Evolutionary conservation across 2,888 invertebrate species (phyloP).

Genomic region (Himalopsyche anomala): DNA sequence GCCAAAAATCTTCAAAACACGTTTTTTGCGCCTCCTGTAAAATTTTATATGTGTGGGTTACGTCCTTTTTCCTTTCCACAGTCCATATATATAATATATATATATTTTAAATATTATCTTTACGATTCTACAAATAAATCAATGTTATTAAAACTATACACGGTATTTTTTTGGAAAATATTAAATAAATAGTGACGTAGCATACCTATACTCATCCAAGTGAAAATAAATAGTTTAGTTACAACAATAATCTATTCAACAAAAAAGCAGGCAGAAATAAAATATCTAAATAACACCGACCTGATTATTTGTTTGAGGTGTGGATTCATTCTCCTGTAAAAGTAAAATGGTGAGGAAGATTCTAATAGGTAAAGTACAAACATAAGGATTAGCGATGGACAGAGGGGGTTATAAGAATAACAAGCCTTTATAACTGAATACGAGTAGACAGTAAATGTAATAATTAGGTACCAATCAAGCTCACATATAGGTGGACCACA

Average conservation of each 20-base stretch:
- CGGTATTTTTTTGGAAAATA: no score
- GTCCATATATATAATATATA: no score
- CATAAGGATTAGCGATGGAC: conserved; percentile 22
- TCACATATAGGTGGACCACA: conserved; percentile 13
- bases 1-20: no score
- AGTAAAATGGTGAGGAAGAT: conserved; percentile 50
- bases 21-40: no score
- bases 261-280: conserved; percentile 60
- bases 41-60: no score
- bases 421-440: conserved; percentile 18
- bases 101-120: no score
- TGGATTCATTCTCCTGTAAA: conserved; percentile 64
- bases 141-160: no score
- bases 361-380: conserved; percentile 47
- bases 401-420: background rate
- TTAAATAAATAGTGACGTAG: background rate
- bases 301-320: conserved; percentile 63
- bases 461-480: conserved; percentile 2
- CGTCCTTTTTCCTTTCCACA: no score
- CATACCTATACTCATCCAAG: background rate
- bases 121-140: no score
- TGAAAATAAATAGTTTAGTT: background rate
- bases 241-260: conserved; percentile 44
- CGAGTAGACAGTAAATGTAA: background rate
- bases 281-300: conserved; percentile 62